Conservation (phyloP, 2,888 invertebrate genomes). For the Patella depressa region DNA sequence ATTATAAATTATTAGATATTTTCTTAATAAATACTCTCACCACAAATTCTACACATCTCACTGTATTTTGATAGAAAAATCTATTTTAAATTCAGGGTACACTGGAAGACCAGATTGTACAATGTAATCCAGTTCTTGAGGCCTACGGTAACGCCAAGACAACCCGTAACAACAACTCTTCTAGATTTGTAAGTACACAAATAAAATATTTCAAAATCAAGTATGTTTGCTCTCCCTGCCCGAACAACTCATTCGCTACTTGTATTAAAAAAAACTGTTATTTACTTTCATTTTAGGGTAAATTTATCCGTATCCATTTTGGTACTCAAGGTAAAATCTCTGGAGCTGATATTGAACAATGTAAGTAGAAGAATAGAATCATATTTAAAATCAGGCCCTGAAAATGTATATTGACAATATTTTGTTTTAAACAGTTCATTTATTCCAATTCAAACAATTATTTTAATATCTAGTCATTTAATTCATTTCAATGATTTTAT, state of each 20-base stretch:
- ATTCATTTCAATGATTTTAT: conserved; percentile 41
- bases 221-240: neutral
- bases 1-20: no score
- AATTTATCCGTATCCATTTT: conserved; percentile 99
- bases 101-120: conserved; percentile 99
- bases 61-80: no score
- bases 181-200: conserved; percentile 95
- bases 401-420: neutral
- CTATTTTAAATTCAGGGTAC: conserved; percentile 36
- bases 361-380: conserved; percentile 74
- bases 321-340: conserved; percentile 98
- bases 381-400: neutral
- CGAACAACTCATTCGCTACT: no score
- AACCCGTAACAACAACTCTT: conserved; percentile 97
- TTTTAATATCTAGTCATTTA: neutral
- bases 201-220: neutral
- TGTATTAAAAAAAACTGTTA: neutral
- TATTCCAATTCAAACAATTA: neutral
- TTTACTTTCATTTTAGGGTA: conserved; percentile 79
- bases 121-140: conserved; percentile 83
- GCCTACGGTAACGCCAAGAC: conserved; percentile 70
- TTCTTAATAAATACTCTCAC: no score
- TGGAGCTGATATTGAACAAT: conserved; percentile 99
- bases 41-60: no score
- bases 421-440: neutral